Evolutionary conservation across 1,140 invertebrate species (phyloP).

Genomic region (Cydia strobilella): DNA sequence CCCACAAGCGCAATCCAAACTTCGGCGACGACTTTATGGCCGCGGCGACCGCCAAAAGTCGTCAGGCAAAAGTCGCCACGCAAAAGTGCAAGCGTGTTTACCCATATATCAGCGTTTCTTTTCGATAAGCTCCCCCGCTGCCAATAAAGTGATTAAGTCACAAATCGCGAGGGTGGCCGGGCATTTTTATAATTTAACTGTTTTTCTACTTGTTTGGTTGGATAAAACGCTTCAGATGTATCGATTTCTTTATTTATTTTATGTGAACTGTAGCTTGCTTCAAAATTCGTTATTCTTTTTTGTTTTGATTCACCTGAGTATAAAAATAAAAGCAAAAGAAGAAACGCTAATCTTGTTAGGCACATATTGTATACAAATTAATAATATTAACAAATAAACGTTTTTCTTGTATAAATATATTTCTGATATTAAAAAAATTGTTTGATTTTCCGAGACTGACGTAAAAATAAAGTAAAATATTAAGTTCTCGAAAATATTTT

Average conservation of each 20-base stretch:
- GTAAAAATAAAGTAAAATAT: no score
- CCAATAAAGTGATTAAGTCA: conserved; percentile 80
- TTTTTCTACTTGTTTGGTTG: conserved; percentile 13
- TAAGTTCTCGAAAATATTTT: no score
- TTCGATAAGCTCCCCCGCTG: conserved; percentile 76
- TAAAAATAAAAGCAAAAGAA: no score
- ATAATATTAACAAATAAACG: no score
- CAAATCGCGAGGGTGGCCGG: conserved; percentile 61
- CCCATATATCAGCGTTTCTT: conserved; percentile 75
- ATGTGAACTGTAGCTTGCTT: neutral
- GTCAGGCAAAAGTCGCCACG: conserved; percentile 60
- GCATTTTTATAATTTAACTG: conserved; percentile 22
- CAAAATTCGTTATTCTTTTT: neutral
- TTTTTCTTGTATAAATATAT: no score
- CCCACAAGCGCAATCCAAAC: conserved; percentile 67
- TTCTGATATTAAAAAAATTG: no score
- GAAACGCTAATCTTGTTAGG: no score
- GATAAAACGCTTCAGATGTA: neutral
- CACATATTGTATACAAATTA: no score
- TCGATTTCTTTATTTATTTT: neutral
- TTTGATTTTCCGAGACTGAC: no score
- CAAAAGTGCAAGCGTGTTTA: conserved; percentile 79
- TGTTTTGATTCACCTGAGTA: neutral
- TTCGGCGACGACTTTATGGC: conserved; percentile 72
- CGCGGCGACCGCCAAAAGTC: conserved; percentile 70